Evolutionary conservation across 2,113 vertebrate species (phyloP), one percentile per base, ranked within the genome.

Genomic region (Illadopsis cleaveri): DNA sequence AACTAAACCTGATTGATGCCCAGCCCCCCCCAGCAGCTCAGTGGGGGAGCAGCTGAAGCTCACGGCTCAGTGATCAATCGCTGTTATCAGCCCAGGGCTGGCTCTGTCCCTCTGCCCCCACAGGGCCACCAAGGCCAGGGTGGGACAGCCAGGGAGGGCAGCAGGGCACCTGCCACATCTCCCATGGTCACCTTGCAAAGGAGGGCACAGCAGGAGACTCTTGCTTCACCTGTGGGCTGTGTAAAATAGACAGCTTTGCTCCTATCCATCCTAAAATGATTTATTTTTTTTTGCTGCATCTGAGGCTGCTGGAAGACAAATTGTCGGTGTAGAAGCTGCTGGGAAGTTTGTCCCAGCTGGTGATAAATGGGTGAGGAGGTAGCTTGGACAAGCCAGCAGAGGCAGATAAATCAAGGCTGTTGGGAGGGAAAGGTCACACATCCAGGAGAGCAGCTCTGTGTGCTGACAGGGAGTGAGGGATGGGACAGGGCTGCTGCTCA

Each of bases 401-500:
- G 56, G 64, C 57, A 70, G 68, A 38, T 28, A 35, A 2, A 6
- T 38, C 38, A 33, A 54, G 60, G 64, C 6, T 21, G 48, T 10
- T 37, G 47, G 19, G 72, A 91, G 66, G 22, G 60, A 54, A 84
- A 47, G 68, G 56, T 44, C 21, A 16, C 2, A 1, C 0, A 24
- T 2, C 38, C 60, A 66, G 73, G 22, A 75, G 35, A 84, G 60
- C 56, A 22, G 0, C 30, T 70, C 35, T 31, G 20, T 0, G 12
- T 40, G 66, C 66, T 35, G 50, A 2, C 38, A 8, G 40, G 35
- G 21, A 7, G 19, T 10, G 66, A 64, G 51, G 31, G 35, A 58
- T 2, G 51, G 72, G 14, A 37, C 8, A 6, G 33, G 17, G 44
- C 50, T 50, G 48, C 66, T 42, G 61, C 98, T 95, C 86, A 99